phyloP scores from a whole-genome alignment of 2,888 invertebrate genomes.

The Andrena praecox region DNA sequence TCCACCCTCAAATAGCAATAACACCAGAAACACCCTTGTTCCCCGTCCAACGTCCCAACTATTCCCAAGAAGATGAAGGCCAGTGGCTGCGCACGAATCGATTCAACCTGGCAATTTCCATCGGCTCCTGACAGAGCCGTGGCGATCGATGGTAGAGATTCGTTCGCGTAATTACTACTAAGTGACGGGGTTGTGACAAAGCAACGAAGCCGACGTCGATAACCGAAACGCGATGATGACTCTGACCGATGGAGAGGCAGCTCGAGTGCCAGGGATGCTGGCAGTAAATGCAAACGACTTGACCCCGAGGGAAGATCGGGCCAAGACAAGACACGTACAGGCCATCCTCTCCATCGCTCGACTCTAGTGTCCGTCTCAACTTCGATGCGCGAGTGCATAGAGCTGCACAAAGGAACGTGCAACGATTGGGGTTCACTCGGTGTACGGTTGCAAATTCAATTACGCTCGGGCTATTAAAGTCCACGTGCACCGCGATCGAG shows the following conservation, averaged over 20 bases:
- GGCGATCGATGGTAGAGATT: conserved; percentile 17
- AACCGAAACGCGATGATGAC: conserved; percentile 39
- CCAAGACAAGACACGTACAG: conserved; percentile 63
- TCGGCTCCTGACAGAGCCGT: conserved; percentile 3
- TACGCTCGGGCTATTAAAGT: conserved; percentile 48
- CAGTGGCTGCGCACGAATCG: conserved; percentile 34
- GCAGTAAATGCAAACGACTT: conserved; percentile 65
- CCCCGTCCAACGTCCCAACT: background rate
- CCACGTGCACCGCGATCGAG: conserved; percentile 34
- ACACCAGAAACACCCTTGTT: no score
- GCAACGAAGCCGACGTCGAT: conserved; percentile 7
- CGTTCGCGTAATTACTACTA: conserved; percentile 40
- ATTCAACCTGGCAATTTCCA: conserved; percentile 37
- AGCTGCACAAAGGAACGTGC: conserved; percentile 52
- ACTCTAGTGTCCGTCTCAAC: conserved; percentile 11
- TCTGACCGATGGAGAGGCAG: conserved; percentile 27
- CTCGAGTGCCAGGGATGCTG: conserved; percentile 6
- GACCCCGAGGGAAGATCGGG: conserved; percentile 59
- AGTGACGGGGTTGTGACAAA: background rate
- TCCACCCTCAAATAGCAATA: no score
- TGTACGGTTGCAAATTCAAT: conserved; percentile 62
- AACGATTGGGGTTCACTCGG: conserved; percentile 30
- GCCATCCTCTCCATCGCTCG: conserved; percentile 12
- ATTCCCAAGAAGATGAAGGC: background rate
- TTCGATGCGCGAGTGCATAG: conserved; percentile 38